These are phyloP conservation scores for Quadroppia sp. DNA, from an alignment of 2,888 invertebrate genomes.

Conservation along the genomic window DNA sequence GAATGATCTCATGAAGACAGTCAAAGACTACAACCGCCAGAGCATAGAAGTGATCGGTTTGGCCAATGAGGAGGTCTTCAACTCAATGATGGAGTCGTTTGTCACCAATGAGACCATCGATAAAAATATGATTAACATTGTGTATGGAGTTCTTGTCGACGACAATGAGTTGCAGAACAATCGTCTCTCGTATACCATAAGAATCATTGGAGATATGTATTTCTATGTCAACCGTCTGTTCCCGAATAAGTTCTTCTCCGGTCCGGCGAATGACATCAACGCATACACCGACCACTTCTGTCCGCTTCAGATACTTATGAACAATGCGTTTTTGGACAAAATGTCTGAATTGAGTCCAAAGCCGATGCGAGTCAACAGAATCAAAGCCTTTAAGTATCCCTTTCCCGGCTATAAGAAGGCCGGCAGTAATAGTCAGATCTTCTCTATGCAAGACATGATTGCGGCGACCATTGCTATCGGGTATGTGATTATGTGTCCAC, in stretches of 20 bases:
- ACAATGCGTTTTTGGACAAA: background rate
- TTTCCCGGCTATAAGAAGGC: background rate
- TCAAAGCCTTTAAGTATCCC: background rate
- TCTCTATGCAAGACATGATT: slow-evolving; percentile 37
- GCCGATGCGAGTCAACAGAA: background rate
- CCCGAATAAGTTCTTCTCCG: background rate
- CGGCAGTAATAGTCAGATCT: background rate
- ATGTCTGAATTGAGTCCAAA: background rate
- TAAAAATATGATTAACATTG: background rate
- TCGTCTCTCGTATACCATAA: slow-evolving; percentile 8
- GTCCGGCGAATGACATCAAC: background rate
- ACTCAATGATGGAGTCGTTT: slow-evolving; percentile 19
- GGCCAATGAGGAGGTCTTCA: background rate
- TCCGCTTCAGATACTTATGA: background rate
- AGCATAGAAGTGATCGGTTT: background rate
- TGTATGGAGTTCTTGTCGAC: background rate
- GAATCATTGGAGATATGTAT: background rate
- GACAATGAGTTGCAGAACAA: background rate
- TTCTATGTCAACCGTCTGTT: background rate
- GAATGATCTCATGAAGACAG: background rate
- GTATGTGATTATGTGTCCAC: slow-evolving; percentile 42
- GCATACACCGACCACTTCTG: background rate
- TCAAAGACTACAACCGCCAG: no score
- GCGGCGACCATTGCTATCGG: slow-evolving; percentile 43
- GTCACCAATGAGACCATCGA: background rate